Percentiles rank a stretch among this genome's conserved stretches.
Conservation (phyloP, 2,113 vertebrate genomes). For the Aldabrachelys gigantea region DNA sequence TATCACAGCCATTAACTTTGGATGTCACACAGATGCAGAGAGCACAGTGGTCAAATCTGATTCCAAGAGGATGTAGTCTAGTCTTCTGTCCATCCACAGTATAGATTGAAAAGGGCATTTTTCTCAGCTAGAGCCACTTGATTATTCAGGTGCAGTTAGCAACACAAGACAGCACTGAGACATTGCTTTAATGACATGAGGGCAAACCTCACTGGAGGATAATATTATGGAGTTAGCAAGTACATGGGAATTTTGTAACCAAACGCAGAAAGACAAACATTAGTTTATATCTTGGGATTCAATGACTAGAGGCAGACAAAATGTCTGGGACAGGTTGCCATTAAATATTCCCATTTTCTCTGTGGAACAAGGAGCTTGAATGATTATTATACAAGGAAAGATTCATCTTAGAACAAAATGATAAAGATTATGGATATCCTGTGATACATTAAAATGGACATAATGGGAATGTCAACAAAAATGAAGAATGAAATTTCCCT, state of each 20-base stretch:
- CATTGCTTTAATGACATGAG: background rate
- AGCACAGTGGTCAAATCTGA: background rate
- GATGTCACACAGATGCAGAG: too few relatives aligned
- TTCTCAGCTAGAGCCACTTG: background rate
- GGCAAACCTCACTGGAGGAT: background rate
- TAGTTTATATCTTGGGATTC: background rate
- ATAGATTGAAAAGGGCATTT: background rate
- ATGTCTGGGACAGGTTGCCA: background rate
- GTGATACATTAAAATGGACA: background rate
- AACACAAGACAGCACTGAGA: background rate
- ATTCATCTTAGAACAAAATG: background rate
- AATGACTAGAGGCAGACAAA: background rate
- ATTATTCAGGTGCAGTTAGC: background rate
- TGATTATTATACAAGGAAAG: background rate
- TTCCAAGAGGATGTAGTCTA: background rate
- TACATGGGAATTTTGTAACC: background rate
- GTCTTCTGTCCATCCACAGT: background rate
- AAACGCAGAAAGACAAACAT: background rate
- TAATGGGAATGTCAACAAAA: background rate
- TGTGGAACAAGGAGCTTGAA: background rate
- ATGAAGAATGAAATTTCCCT: background rate
- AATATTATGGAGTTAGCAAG: background rate
- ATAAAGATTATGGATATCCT: background rate
- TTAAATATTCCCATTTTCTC: background rate
- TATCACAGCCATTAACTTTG: background rate